Conservation (phyloP, 1,140 invertebrate species). For the Pseudomyrmex dendroicus region DNA sequence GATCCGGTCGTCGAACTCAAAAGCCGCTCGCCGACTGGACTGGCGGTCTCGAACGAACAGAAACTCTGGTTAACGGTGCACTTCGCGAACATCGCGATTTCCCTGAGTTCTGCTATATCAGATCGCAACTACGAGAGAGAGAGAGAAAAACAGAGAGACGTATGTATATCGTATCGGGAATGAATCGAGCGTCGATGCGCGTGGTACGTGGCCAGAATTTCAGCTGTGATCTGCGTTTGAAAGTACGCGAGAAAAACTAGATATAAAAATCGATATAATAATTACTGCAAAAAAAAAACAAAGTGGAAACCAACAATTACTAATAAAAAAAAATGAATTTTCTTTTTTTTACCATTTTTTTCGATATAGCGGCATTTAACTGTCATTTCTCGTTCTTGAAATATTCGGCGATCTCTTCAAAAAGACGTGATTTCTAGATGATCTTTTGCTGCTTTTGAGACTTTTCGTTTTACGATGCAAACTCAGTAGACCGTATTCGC, state of each 20-base stretch:
- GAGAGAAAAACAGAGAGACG: neutral
- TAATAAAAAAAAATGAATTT: too few species aligned
- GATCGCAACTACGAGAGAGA: conserved; percentile 31
- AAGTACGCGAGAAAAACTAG: too few species aligned
- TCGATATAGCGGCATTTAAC: too few species aligned
- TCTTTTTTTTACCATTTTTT: too few species aligned
- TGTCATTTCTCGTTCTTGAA: too few species aligned
- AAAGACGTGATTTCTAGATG: too few species aligned
- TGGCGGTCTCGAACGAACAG: conserved; percentile 12
- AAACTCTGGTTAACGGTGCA: conserved; percentile 52
- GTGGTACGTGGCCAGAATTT: neutral
- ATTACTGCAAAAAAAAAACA: too few species aligned
- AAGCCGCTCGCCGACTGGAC: conserved; percentile 48
- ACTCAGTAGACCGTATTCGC: conserved; percentile 8
- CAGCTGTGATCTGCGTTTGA: too few species aligned
- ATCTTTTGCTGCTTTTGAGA: neutral
- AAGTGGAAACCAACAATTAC: too few species aligned
- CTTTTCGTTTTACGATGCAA: neutral
- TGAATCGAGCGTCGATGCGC: conserved; percentile 12
- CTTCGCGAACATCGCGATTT: conserved; percentile 50
- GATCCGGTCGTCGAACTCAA: conserved; percentile 55
- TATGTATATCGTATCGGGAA: conserved; percentile 12
- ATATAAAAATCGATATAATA: too few species aligned
- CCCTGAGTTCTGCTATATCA: conserved; percentile 28
- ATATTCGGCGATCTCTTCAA: too few species aligned